phyloP scores from a whole-genome alignment of 2,888 invertebrate species.

The Drosophila greeni region DNA sequence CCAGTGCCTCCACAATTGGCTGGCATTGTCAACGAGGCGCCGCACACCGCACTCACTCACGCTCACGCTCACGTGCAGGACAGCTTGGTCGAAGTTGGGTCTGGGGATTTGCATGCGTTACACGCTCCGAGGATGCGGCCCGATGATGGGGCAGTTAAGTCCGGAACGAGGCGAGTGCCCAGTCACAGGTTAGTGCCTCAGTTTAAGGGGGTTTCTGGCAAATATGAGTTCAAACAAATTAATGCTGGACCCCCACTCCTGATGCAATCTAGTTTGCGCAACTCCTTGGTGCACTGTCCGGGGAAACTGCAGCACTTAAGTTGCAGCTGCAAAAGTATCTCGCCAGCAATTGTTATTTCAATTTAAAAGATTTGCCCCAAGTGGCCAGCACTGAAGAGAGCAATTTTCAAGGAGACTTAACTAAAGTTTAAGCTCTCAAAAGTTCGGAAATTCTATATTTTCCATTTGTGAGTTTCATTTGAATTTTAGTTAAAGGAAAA shows the following conservation, averaged over 20 bases:
- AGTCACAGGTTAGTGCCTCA: constrained; percentile 11
- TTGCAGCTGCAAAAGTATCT: constrained; percentile 35
- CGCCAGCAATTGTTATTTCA: constrained; percentile 42
- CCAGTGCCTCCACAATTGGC: constrained; percentile 47
- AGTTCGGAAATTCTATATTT: background rate
- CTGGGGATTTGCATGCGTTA: constrained; percentile 40
- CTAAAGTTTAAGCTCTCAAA: constrained; percentile 1
- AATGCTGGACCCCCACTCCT: constrained; percentile 2
- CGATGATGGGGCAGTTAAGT: constrained; percentile 23
- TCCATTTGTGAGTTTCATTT: constrained; percentile 13
- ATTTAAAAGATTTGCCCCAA: constrained; percentile 50
- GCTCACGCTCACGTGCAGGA: constrained; percentile 19
- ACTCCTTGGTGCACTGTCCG: constrained; percentile 26
- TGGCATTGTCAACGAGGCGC: constrained; percentile 57
- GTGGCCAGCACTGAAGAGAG: constrained; percentile 24
- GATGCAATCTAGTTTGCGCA: constrained; percentile 6
- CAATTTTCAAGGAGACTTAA: constrained; percentile 30
- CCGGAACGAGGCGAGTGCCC: constrained; percentile 5
- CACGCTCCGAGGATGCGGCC: constrained; percentile 11
- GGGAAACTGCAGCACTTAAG: constrained; percentile 59
- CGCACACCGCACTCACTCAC: constrained; percentile 47
- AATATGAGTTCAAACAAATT: constrained; percentile 34
- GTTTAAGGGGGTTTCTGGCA: constrained; percentile 5
- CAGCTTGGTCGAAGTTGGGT: constrained; percentile 1
- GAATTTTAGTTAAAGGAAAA: constrained; percentile 35